Percentiles rank a stretch among this genome's conserved stretches.
These are phyloP conservation scores for Origma solitaria DNA, from an alignment of 2,113 vertebrate genomes.

Conservation along the genomic window DNA sequence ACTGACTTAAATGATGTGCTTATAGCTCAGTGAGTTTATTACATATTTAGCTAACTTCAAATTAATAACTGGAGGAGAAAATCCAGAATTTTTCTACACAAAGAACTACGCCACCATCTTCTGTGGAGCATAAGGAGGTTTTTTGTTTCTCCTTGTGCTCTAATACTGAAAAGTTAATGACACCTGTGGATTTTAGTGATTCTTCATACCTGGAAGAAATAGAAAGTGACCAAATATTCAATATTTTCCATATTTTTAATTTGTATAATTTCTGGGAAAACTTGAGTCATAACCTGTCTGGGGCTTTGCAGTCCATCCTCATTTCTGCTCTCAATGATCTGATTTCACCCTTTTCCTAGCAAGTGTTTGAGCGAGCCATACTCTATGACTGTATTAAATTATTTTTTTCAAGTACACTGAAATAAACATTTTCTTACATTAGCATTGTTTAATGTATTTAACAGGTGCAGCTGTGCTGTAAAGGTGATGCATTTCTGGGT, in stretches of 20 bases:
- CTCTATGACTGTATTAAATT: neutral
- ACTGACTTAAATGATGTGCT: neutral
- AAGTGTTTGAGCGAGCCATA: neutral
- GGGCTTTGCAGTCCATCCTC: neutral
- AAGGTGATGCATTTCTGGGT: neutral
- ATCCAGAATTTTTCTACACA: accelerated
- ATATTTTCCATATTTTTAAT: neutral
- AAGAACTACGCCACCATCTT: neutral
- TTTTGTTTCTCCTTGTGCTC: neutral
- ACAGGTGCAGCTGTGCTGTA: neutral
- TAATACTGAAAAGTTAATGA: neutral
- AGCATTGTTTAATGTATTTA: neutral
- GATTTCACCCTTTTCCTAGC: neutral
- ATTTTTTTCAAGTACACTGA: neutral
- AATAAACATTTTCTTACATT: neutral
- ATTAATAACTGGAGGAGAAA: neutral
- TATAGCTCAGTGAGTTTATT: neutral
- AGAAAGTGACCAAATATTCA: neutral
- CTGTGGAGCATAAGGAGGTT: neutral
- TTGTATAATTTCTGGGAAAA: neutral
- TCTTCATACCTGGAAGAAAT: neutral
- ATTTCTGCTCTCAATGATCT: neutral
- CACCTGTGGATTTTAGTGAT: neutral
- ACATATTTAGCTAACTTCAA: neutral
- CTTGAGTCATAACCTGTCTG: neutral